phyloP scores from a whole-genome alignment of 2,797 vertebrate species.

The Cryptoblepharus egeriae region DNA sequence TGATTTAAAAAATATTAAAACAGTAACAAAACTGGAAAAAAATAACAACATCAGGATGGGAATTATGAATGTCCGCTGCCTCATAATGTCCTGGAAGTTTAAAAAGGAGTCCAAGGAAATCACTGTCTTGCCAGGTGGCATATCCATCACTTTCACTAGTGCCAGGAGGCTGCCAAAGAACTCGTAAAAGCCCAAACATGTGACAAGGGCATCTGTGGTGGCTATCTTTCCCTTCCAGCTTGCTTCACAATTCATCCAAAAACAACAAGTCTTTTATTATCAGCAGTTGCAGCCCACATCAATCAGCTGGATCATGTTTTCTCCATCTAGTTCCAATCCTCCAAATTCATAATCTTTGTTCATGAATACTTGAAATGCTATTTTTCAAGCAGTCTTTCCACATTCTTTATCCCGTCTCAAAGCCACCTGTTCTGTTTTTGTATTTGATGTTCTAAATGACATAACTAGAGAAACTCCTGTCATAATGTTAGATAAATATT shows the following conservation, averaged over 20 bases:
- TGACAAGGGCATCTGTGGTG: not conserved
- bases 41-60: not conserved
- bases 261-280: not conserved
- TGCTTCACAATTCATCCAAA: not conserved
- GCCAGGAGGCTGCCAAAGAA: not conserved
- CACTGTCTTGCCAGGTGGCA: not conserved
- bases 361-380: not conserved
- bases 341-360: not conserved
- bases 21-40: not conserved
- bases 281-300: not conserved
- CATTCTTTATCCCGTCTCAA: not conserved
- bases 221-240: not conserved
- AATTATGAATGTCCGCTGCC: too few relatives aligned
- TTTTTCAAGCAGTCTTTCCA: not conserved
- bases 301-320: not conserved
- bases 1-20: not conserved
- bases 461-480: not conserved
- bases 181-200: not conserved
- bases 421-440: not conserved
- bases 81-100: not conserved
- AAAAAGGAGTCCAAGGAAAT: not conserved
- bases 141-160: not conserved
- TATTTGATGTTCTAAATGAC: not conserved
- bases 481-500: not conserved
- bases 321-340: not conserved